These are phyloP conservation scores for Hedya salicella DNA, from an alignment of 2,888 invertebrate species.

Conservation along the genomic window DNA sequence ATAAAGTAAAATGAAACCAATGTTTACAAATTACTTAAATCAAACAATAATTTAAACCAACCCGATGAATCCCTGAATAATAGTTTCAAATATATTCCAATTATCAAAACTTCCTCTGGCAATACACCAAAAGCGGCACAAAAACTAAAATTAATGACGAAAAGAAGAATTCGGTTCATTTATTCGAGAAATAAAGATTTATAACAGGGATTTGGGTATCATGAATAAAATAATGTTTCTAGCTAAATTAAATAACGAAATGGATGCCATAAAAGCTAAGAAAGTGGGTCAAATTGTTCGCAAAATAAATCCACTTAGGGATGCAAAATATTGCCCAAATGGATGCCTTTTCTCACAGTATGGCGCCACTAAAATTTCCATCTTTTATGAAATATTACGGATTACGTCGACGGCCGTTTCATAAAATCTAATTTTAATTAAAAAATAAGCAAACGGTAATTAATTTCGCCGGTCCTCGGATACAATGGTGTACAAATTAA, in stretches of 20 bases:
- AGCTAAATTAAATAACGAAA: slow-evolving; percentile 56
- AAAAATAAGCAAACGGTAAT: slow-evolving; percentile 80
- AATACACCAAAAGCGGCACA: neutral
- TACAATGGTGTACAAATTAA: slow-evolving; percentile 75
- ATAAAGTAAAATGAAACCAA: slow-evolving; percentile 68
- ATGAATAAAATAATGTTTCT: slow-evolving; percentile 54
- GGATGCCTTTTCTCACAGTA: slow-evolving; percentile 81
- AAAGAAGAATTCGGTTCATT: slow-evolving; percentile 43
- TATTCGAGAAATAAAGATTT: slow-evolving; percentile 51
- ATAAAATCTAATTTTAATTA: slow-evolving; percentile 81
- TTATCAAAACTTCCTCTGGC: slow-evolving; percentile 11
- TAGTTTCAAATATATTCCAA: slow-evolving; percentile 23
- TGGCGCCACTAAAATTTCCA: slow-evolving; percentile 82
- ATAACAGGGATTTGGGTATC: slow-evolving; percentile 38
- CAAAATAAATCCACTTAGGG: slow-evolving; percentile 73
- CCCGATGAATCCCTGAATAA: slow-evolving; percentile 8
- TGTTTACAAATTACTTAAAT: slow-evolving; percentile 77
- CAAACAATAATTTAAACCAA: slow-evolving; percentile 38
- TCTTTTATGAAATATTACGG: slow-evolving; percentile 82
- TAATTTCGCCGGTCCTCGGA: slow-evolving; percentile 69
- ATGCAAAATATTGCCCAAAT: slow-evolving; percentile 78
- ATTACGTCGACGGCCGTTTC: slow-evolving; percentile 73
- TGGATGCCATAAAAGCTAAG: slow-evolving; percentile 56
- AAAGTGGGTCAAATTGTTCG: slow-evolving; percentile 71
- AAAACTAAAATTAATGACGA: slow-evolving; percentile 29